Percentiles rank a stretch among this genome's conserved stretches.
These are phyloP conservation scores for Solen grandis DNA, from an alignment of 1,140 invertebrate genomes.

Conservation along the genomic window DNA sequence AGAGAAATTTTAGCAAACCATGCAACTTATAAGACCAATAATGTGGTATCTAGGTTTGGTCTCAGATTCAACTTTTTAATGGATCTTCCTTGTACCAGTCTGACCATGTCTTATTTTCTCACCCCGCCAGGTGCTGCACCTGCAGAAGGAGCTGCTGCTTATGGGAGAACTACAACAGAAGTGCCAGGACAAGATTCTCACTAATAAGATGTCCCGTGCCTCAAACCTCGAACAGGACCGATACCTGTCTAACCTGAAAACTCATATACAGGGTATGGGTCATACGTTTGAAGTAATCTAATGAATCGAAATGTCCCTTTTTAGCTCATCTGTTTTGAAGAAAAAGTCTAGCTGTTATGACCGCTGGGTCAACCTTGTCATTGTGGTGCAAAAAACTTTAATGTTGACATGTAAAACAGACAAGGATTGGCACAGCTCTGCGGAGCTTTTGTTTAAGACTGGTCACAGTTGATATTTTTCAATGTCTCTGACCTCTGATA, in stretches of 20 bases:
- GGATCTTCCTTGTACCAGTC: too few species aligned
- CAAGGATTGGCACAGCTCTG: too few species aligned
- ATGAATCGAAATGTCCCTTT: neutral
- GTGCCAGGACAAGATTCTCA: conserved; percentile 74
- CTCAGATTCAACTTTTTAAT: too few species aligned
- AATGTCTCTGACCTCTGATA: too few species aligned
- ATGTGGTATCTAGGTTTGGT: too few species aligned
- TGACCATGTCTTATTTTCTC: conserved; percentile 9
- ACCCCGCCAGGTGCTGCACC: conserved; percentile 70
- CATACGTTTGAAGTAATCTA: neutral
- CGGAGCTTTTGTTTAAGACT: too few species aligned
- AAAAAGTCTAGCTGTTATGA: neutral
- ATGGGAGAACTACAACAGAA: conserved; percentile 80
- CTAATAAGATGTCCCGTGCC: conserved; percentile 45
- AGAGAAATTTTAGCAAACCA: too few species aligned
- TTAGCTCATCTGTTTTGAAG: neutral
- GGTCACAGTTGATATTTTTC: too few species aligned
- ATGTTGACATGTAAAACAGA: too few species aligned
- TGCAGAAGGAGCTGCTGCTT: conserved; percentile 78
- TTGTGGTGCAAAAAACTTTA: too few species aligned
- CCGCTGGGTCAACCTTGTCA: neutral
- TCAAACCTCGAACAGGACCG: conserved; percentile 56
- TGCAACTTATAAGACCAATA: too few species aligned
- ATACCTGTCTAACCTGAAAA: conserved; percentile 38
- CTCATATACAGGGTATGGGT: conserved; percentile 26